phyloP scores from a whole-genome alignment of 2,113 vertebrate genomes.

The Cavia aperea region DNA sequence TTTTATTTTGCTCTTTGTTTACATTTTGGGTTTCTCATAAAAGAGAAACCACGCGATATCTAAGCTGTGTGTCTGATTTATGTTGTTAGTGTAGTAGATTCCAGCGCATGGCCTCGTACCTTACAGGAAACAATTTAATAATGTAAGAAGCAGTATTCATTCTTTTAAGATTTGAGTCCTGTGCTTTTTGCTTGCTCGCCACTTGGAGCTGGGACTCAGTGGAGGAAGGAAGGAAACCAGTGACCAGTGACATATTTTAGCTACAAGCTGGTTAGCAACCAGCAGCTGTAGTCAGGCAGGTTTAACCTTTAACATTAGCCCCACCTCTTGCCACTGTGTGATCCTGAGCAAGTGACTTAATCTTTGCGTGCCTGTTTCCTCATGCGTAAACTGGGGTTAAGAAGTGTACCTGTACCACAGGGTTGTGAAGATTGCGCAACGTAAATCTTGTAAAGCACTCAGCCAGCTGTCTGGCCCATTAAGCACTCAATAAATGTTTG shows the following conservation, averaged over 20 bases:
- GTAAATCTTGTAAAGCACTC: neutral
- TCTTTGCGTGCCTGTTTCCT: slow-evolving; percentile 23
- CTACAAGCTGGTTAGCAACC: neutral
- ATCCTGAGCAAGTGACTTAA: slow-evolving; percentile 21
- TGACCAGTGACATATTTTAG: neutral
- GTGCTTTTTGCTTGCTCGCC: neutral
- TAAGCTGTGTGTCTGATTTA: neutral
- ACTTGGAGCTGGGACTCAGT: neutral
- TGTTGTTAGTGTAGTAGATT: neutral
- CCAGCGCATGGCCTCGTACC: neutral
- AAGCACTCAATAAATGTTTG: slow-evolving; percentile 14
- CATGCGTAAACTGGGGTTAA: slow-evolving; percentile 20
- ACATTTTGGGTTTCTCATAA: neutral
- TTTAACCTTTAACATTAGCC: slow-evolving; percentile 8
- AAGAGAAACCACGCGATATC: neutral
- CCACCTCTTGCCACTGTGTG: neutral
- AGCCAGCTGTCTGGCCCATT: neutral
- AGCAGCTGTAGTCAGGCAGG: neutral
- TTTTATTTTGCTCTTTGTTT: neutral
- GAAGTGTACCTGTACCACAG: neutral
- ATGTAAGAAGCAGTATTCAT: neutral
- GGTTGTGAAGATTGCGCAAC: neutral
- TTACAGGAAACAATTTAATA: neutral
- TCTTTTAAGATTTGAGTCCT: neutral
- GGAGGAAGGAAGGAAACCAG: neutral